Percentiles rank a stretch among this genome's conserved stretches.
Conservation (phyloP, 2,113 vertebrate species). For the Dromas ardeola region DNA sequence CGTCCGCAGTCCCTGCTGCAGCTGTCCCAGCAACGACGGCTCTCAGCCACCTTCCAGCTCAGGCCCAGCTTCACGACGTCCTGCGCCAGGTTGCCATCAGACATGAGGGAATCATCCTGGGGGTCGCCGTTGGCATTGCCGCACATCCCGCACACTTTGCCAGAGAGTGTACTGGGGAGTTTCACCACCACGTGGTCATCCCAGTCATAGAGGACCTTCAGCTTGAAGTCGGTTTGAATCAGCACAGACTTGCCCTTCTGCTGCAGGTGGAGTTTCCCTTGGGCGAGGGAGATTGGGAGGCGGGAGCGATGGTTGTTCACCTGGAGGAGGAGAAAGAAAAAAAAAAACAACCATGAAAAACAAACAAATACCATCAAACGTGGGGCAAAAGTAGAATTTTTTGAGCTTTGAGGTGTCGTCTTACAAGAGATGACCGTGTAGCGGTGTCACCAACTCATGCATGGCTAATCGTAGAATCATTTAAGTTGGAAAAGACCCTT, state of each 20-base stretch:
- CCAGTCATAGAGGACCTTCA: slow-evolving; percentile 78
- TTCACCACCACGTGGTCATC: slow-evolving; percentile 62
- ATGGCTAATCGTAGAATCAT: accelerated
- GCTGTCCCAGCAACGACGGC: not conserved
- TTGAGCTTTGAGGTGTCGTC: not conserved
- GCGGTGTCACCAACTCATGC: accelerated
- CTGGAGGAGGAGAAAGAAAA: slow-evolving; percentile 7
- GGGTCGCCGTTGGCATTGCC: slow-evolving; percentile 51
- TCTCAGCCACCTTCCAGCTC: slow-evolving; percentile 38
- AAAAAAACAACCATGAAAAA: not conserved
- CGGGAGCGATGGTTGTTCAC: slow-evolving; percentile 66
- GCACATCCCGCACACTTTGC: slow-evolving; percentile 25
- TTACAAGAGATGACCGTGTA: accelerated
- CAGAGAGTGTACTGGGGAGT: not conserved
- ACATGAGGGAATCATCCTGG: not conserved
- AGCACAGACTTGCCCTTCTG: slow-evolving; percentile 64
- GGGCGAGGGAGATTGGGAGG: slow-evolving; percentile 70
- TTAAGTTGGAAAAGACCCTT: not conserved
- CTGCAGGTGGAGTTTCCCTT: slow-evolving; percentile 49
- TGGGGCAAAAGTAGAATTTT: accelerated
- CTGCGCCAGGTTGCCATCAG: not conserved
- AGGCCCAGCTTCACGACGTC: not conserved
- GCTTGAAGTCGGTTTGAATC: slow-evolving; percentile 63
- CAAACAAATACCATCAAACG: not conserved
- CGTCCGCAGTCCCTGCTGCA: not conserved